phyloP scores from a whole-genome alignment of 2,797 vertebrate genomes.

The Bucorvus abyssinicus region DNA sequence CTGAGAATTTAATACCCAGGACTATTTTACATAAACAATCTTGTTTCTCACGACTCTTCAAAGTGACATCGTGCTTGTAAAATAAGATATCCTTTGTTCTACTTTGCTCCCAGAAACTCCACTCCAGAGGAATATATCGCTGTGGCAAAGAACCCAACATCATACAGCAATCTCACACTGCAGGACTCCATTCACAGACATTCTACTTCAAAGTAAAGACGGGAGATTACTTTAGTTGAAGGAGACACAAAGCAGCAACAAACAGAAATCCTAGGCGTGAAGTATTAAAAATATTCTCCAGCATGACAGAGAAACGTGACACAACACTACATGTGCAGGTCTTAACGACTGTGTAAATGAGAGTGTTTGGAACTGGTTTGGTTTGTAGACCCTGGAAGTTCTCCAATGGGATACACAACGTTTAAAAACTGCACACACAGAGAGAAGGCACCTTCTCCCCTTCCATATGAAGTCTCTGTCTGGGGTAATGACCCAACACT shows the following conservation, averaged over 20 bases:
- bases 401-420: neutral
- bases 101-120: neutral
- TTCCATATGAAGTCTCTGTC: neutral
- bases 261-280: neutral
- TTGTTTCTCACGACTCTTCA: neutral
- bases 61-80: neutral
- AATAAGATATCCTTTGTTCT: neutral
- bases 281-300: neutral
- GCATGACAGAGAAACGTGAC: neutral
- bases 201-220: neutral
- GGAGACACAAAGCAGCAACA: neutral
- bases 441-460: neutral
- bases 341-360: neutral
- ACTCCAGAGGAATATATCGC: rapidly evolving
- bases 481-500: rapidly evolving
- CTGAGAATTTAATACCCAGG: neutral
- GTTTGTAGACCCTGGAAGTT: neutral
- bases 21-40: neutral
- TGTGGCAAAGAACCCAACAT: neutral
- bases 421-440: neutral
- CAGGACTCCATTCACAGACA: neutral
- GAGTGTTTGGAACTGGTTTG: neutral
- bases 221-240: neutral
- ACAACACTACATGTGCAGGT: neutral
- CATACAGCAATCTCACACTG: no score